A percentile compares a stretch with the other conserved stretches of the same genome.
Conservation (phyloP, 2,888 invertebrate genomes). For the Parelbella ahira region DNA sequence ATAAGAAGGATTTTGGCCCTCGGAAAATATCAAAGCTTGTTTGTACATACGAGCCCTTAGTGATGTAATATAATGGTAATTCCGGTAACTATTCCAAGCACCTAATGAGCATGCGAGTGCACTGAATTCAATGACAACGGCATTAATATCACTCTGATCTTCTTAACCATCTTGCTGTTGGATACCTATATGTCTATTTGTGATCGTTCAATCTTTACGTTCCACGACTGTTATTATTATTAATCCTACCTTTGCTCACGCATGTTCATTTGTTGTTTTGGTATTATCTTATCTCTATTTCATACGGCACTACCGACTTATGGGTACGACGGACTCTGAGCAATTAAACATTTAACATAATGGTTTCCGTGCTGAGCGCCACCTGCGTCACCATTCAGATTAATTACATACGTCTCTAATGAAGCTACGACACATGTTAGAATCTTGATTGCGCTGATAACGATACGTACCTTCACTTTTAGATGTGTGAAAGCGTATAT, state of each 20-base stretch:
- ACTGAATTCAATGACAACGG: constrained; percentile 38
- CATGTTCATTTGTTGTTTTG: constrained; percentile 68
- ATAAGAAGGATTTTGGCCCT: constrained; percentile 13
- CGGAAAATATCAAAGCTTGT: constrained; percentile 41
- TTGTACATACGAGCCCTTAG: constrained; percentile 43
- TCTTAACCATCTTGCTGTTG: too few species aligned
- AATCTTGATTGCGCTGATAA: neutral
- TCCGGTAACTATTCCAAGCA: constrained; percentile 41
- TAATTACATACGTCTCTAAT: constrained; percentile 27
- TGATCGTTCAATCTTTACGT: constrained; percentile 19
- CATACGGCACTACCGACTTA: constrained; percentile 49
- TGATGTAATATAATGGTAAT: constrained; percentile 29
- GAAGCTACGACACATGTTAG: constrained; percentile 11
- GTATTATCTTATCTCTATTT: constrained; percentile 55
- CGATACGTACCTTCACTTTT: too few species aligned
- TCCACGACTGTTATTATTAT: too few species aligned
- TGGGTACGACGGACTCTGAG: constrained; percentile 51
- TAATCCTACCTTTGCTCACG: constrained; percentile 50
- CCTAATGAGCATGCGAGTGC: constrained; percentile 73
- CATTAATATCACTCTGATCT: constrained; percentile 23
- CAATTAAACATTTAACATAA: constrained; percentile 35
- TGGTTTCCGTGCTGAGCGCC: constrained; percentile 24
- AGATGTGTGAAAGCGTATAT: too few species aligned
- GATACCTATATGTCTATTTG: constrained; percentile 6
- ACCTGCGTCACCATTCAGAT: constrained; percentile 28